Evolutionary conservation across 2,113 vertebrate species (phyloP), one percentile per base, ranked within the genome.

Genomic region (Theristicus caerulescens): DNA sequence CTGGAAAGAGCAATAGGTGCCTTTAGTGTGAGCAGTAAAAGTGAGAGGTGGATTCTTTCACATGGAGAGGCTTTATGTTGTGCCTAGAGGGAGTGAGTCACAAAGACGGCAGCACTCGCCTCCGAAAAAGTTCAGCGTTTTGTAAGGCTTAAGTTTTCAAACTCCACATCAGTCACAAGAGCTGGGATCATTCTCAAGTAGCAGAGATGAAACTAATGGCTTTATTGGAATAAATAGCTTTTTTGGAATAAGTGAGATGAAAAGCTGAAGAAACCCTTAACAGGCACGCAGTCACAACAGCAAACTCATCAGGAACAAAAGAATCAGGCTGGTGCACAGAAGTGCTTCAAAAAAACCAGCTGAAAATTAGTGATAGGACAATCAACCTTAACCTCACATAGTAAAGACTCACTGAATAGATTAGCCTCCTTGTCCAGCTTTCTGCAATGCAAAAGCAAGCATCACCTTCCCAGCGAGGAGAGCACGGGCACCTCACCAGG

Each of bases 211-310:
- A 74, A 52, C 2, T 59, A 54, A 54, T 18, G 26, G 27, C 4
- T 57, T 29, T 17, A 4, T 17, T 58, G 67, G 46, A 91, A 87
- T 46, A 61, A 71, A 21, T 8, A 59, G 25, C 1, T 40, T 13
- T 34, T 83, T 51, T 10, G 4, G 42, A 52, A 10, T 34, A 15
- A 78, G 9, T 1, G 7, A 77, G 27, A 29, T 25, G 32, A 52
- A 73, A 87, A 77, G 22, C 20, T 27, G 46, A 73, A 82, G 40
- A 47, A 77, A 79, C 14, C 10, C 10, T 36, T 71, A 42, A 42
- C 19, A 52, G 9, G 10, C 2, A 7, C 6, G 12, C 0, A 0
- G 3, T 40, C 55, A 46, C 52, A 44, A 13, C 58, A 88, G 31
- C 29, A 76, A 62, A 36, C 15, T 58, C 16, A 2, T 11, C 22